phyloP scores from a whole-genome alignment of 2,797 vertebrate genomes.

The Gymnocypris eckloni region DNA sequence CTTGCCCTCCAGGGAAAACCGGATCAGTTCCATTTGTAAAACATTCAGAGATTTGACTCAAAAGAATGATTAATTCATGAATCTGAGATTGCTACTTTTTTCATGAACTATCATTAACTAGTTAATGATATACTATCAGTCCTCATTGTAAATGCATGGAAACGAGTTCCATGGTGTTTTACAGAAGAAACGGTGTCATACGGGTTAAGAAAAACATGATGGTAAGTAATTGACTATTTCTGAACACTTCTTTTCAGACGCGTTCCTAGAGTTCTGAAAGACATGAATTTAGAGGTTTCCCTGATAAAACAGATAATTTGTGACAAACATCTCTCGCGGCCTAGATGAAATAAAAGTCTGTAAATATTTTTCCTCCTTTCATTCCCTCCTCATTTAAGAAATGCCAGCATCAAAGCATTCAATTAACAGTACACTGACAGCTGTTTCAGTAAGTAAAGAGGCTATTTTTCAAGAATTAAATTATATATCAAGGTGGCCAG shows the following conservation, averaged over 20 bases:
- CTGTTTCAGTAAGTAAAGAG: conserved; percentile 55
- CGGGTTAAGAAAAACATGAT: background rate
- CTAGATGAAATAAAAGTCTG: conserved; percentile 14
- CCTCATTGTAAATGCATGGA: background rate
- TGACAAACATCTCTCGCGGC: conserved; percentile 11
- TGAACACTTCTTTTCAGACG: background rate
- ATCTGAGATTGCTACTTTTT: background rate
- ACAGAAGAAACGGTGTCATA: background rate
- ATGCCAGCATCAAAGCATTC: conserved; percentile 55
- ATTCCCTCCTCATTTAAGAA: conserved; percentile 19
- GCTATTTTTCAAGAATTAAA: conserved; percentile 55
- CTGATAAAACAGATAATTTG: background rate
- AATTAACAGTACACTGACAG: conserved; percentile 57
- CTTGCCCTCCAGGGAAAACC: background rate
- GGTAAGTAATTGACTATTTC: background rate
- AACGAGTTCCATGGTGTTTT: background rate
- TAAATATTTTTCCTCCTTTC: conserved; percentile 18
- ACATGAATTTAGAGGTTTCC: background rate
- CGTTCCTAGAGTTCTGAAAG: background rate
- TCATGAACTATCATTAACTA: background rate
- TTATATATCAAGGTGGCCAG: conserved; percentile 51
- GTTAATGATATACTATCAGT: background rate
- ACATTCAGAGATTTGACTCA: background rate
- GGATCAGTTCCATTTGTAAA: background rate
- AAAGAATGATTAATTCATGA: background rate